These are phyloP conservation scores for Adoxophyes honmai DNA, from an alignment of 1,140 invertebrate genomes.

Conservation along the genomic window DNA sequence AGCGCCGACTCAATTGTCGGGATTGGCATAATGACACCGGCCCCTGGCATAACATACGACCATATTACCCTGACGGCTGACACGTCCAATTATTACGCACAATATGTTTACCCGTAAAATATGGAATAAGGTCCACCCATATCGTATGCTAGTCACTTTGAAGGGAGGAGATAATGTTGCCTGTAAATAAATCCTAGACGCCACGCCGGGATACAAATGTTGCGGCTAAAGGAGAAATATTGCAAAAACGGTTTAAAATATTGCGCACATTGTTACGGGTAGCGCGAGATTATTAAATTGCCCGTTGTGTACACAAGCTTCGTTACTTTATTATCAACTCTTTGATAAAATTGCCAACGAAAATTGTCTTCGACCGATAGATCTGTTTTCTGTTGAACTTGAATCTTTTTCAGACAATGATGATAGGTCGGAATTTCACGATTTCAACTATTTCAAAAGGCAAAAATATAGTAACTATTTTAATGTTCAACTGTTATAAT, in stretches of 20 bases:
- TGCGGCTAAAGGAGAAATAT: conserved; percentile 54
- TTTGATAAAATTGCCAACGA: too few relatives aligned
- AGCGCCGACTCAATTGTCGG: conserved; percentile 39
- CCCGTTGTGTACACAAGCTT: too few relatives aligned
- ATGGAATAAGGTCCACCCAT: conserved; percentile 48
- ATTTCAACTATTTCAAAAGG: too few relatives aligned
- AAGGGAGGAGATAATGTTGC: conserved; percentile 64
- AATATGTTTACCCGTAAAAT: conserved; percentile 64
- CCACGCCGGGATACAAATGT: conserved; percentile 56
- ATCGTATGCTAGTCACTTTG: conserved; percentile 44
- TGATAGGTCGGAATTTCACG: too few relatives aligned
- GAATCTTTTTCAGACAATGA: too few relatives aligned
- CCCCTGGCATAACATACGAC: conserved; percentile 55
- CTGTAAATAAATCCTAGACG: conserved; percentile 62
- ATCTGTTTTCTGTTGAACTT: too few relatives aligned
- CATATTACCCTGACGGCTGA: conserved; percentile 65
- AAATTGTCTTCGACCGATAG: too few relatives aligned
- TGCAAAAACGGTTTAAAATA: conserved; percentile 63
- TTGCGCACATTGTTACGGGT: conserved; percentile 50
- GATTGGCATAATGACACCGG: conserved; percentile 59
- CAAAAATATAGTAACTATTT: too few relatives aligned
- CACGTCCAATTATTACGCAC: conserved; percentile 69
- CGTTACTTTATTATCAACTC: neutral
- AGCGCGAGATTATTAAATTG: conserved; percentile 27
- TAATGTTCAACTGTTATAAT: too few relatives aligned